A percentile compares a stretch with the other conserved stretches of the same genome.
Conservation (phyloP, 2,888 invertebrate species). For the Caenorhabditis sp. region DNA sequence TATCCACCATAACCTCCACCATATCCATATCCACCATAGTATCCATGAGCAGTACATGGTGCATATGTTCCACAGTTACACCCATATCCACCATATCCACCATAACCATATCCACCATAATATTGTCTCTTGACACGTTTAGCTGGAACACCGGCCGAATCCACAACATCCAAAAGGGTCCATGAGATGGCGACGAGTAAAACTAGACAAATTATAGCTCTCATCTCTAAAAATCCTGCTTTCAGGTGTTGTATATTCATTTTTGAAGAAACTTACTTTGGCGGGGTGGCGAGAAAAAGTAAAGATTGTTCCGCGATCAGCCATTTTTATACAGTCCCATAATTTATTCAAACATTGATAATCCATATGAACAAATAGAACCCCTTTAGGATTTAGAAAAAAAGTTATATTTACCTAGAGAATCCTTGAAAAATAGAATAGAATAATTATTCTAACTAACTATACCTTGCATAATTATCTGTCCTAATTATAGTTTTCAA, state of each 20-base stretch:
- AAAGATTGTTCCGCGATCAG: background rate
- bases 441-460: too few relatives aligned
- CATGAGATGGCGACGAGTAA: conserved; percentile 40
- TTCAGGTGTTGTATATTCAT: too few relatives aligned
- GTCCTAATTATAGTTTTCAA: too few relatives aligned
- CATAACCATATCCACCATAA: conserved; percentile 25
- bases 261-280: background rate
- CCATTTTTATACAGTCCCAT: background rate
- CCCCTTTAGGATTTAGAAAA: background rate
- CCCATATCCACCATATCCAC: conserved; percentile 17
- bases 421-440: too few relatives aligned
- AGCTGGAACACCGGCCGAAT: conserved; percentile 32
- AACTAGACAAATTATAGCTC: conserved; percentile 33
- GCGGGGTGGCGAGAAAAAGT: background rate
- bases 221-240: conserved; percentile 5
- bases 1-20: conserved; percentile 34
- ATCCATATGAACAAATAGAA: background rate
- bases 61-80: conserved; percentile 41
- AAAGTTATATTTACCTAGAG: too few relatives aligned
- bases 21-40: conserved; percentile 19
- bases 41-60: conserved; percentile 29
- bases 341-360: background rate
- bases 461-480: too few relatives aligned
- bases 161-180: conserved; percentile 41
- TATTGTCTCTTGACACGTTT: conserved; percentile 40